phyloP scores from a whole-genome alignment of 1,140 invertebrate genomes.

The Plutomurus gul region DNA sequence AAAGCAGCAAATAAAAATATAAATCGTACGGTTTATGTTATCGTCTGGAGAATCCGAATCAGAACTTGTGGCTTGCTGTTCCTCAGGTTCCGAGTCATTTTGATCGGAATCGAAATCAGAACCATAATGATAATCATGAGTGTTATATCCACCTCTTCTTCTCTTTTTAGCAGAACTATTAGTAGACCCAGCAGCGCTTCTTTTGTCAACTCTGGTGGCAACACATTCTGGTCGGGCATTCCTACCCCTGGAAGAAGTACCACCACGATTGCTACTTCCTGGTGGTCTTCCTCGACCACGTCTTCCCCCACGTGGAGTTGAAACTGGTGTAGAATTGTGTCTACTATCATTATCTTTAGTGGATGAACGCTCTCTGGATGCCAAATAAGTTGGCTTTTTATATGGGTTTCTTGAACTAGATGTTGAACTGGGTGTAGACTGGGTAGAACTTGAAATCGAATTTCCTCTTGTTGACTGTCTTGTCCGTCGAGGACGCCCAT shows the following conservation, averaged over 20 bases:
- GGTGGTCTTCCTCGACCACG: neutral
- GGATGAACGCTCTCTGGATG: neutral
- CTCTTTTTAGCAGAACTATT: neutral
- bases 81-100: constrained; percentile 49
- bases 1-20: neutral
- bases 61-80: constrained; percentile 51
- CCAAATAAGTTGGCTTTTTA: constrained; percentile 46
- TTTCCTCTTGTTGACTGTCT: constrained; percentile 8
- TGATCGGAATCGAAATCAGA: constrained; percentile 55
- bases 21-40: constrained; percentile 4
- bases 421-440: neutral
- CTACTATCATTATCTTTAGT: neutral
- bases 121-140: constrained; percentile 54
- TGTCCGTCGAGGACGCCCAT: constrained; percentile 31
- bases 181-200: neutral
- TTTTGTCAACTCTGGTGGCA: constrained; percentile 34
- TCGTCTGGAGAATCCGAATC: constrained; percentile 55
- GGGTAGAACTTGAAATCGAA: neutral
- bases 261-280: neutral
- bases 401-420: constrained; percentile 39
- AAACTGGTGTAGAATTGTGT: neutral
- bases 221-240: constrained; percentile 43
- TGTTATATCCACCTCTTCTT: constrained; percentile 36
- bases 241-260: neutral
- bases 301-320: neutral